Percentiles rank a stretch among this genome's conserved stretches.
Evolutionary conservation across 2,113 vertebrate genomes (phyloP).

Genomic region (Chloebia gouldiae): DNA sequence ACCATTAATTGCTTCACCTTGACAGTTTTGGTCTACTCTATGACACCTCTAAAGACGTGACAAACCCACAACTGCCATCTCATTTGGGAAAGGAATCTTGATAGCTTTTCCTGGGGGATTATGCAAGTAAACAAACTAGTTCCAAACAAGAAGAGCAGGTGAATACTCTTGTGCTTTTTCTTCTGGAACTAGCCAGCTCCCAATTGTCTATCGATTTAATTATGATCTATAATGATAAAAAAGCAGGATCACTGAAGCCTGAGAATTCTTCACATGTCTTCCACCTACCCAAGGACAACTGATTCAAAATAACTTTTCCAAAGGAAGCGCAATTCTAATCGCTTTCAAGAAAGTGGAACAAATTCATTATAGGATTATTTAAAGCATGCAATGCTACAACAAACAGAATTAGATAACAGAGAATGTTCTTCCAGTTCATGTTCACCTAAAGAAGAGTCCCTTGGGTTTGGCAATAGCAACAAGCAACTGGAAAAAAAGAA

Average conservation of each 20-base stretch:
- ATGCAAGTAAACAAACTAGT: not conserved
- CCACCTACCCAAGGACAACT: not conserved
- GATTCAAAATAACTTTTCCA: not conserved
- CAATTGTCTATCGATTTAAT: not conserved
- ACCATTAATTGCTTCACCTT: not conserved
- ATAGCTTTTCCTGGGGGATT: not conserved
- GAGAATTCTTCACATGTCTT: accelerated
- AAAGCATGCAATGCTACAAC: accelerated
- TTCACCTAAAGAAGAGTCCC: not conserved
- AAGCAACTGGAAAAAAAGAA: not conserved
- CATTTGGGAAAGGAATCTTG: not conserved
- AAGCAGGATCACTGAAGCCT: not conserved
- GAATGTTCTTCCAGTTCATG: not conserved
- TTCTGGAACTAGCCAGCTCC: not conserved
- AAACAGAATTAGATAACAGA: not conserved
- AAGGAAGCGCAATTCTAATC: accelerated
- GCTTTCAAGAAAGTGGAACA: not conserved
- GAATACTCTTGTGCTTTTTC: not conserved
- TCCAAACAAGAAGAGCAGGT: not conserved
- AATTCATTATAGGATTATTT: not conserved
- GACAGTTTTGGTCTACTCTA: not conserved
- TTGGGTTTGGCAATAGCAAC: not conserved
- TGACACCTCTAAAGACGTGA: not conserved
- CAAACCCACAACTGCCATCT: not conserved
- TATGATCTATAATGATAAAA: not conserved